Evolutionary conservation across 2,888 invertebrate species (phyloP), one percentile per base, ranked within the genome.

Genomic region (Cistogaster globosa): DNA sequence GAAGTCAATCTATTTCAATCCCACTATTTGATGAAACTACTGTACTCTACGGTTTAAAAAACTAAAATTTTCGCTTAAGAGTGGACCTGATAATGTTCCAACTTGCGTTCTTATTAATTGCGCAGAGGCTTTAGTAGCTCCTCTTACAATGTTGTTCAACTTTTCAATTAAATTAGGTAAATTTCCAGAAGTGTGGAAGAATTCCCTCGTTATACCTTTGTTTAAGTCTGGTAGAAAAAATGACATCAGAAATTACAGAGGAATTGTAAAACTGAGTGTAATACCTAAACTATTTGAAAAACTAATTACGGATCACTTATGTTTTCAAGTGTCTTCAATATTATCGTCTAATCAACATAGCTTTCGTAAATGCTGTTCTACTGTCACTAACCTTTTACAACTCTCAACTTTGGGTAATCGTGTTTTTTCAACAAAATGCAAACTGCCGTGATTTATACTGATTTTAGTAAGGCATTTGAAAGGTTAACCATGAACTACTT

Each of bases 261-360:
- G 58, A 7, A 60, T 60, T 60, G n/a, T 36, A 2, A 36, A 60
- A 60, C 18, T 36, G 36, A 60, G 36, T n/a, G n/a, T 8, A 9
- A n/a, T 36, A 9, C 32, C 58, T n/a, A n/a, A 60, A 36, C n/a
- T 60, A n/a, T 60, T 60, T 16, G 18, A 60, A 22, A 55, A 38
- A 12, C 8, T 38, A 38, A 38, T 38, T 11, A 38, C 38, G 38
- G 38, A 38, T 12, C 38, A 38, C 6, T 12, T 38, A 11, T 38
- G 38, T 38, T 12, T 11, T 38, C 38, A 38, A 38, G 8, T 38
- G 38, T 38, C 38, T 11, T 38, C 38, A 11, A 12, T 38, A 38
- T 12, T 38, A 38, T 38, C 38, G 8, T 12, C 38, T 11, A 11
- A 11, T 4, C 38, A 38, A 38, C 38, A 38, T 38, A 7, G 38